Evolutionary conservation across 2,888 invertebrate species (phyloP), one percentile per base, ranked within the genome.

Genomic region (Hyposoter dolosus): DNA sequence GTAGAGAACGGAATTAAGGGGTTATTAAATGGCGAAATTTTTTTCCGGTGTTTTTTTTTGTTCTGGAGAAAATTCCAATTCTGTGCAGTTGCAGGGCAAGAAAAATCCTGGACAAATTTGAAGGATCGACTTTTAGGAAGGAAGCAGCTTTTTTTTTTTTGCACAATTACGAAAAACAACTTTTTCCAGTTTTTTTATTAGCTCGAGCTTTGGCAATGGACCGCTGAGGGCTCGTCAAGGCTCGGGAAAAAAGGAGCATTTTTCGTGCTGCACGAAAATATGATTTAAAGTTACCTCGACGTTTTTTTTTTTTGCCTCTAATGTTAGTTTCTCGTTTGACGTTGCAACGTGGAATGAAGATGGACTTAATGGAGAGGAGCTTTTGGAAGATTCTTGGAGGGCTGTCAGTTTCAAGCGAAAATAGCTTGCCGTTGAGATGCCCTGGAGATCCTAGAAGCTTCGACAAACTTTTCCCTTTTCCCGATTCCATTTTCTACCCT

Each of bases 321-420:
- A 40, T 10, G 40, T 60, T 60, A 10, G 7, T 15, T 12, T 60
- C 28, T 60, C 5, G 4, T 60, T 28, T 15, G 60, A 60, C 28
- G 60, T 28, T 60, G 23, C 28, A 10, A 23, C 28, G 28, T 15
- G 28, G 28, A 60, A 60, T 60, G 28, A 28, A 28, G 23, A 60
- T 28, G 28, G 60, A 60, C 60, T 60, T 60, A 60, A 60, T 60
- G 60, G 56, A 60, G 56, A 60, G 10, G 56, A 60, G 56, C 28
- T 60, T 60, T 60, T 60, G 56, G 28, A 28, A 60, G 23, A 60
- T 66, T 66, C 66, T 66, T 66, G 23, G 60, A 60, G 35, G 43
- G 45, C 28, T 68, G 65, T 60, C 50, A 63, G 23, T 47, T 82
- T 23, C 35, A 69, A 69, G 76, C 15, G 15, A 28, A 60, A 60